Conservation (phyloP, 2,113 vertebrate genomes). For the Coracopsis vasa region DNA sequence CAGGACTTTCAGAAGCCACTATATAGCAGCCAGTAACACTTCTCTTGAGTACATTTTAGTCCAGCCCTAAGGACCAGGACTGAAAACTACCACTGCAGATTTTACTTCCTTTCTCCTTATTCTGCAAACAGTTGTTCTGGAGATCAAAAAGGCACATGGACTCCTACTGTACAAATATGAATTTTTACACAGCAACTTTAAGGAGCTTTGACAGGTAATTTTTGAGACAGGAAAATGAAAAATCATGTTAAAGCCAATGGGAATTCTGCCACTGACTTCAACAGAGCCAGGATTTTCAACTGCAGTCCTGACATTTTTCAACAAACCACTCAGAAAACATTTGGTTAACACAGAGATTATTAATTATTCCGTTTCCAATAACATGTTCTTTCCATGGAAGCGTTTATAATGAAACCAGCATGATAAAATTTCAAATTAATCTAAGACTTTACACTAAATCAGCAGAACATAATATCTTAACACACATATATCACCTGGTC, state of each 20-base stretch:
- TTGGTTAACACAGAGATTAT: background rate
- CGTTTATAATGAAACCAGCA: background rate
- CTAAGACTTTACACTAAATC: background rate
- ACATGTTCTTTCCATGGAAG: conserved; percentile 17
- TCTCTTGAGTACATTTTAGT: background rate
- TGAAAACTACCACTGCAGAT: background rate
- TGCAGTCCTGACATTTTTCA: background rate
- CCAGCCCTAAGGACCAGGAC: background rate
- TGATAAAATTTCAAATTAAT: conserved; percentile 34
- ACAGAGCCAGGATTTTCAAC: background rate
- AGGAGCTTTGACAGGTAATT: background rate
- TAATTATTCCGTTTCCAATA: conserved; percentile 32
- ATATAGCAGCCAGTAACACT: background rate
- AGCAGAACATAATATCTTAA: conserved; percentile 20
- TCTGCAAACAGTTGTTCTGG: background rate
- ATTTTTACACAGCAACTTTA: background rate
- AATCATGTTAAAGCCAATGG: background rate
- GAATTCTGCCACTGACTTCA: background rate
- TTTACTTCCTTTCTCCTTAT: background rate
- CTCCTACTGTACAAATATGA: background rate
- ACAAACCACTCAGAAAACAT: background rate
- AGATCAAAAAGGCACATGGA: background rate
- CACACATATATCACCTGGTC: conserved; percentile 10
- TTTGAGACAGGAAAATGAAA: background rate
- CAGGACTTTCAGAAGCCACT: background rate